Conservation (phyloP, 1,140 invertebrate genomes). For the Harlomillsia oculata region DNA sequence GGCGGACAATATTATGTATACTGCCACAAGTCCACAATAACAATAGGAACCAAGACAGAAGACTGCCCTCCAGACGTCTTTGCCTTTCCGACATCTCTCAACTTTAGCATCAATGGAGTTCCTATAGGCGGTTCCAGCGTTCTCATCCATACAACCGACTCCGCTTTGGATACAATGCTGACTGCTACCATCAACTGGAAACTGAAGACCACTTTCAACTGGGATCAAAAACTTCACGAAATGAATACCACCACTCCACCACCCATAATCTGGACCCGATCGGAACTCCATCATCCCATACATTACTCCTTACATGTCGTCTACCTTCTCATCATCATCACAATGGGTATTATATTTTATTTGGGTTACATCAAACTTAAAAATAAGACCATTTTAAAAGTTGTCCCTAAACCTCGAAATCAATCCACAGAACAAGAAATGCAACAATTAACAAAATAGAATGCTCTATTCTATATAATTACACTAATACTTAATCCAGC, state of each 20-base stretch:
- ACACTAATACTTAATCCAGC: too few relatives aligned
- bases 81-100: background rate
- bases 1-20: constrained; percentile 4
- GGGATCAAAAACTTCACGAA: background rate
- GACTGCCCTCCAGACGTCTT: background rate
- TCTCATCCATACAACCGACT: background rate
- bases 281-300: too few relatives aligned
- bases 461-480: too few relatives aligned
- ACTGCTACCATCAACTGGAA: background rate
- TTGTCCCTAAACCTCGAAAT: too few relatives aligned
- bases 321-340: too few relatives aligned
- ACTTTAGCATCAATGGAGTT: constrained; percentile 13
- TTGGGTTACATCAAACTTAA: background rate
- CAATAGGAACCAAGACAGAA: background rate
- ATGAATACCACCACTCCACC: background rate
- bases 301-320: too few relatives aligned
- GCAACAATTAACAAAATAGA: too few relatives aligned
- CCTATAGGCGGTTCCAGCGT: too few relatives aligned
- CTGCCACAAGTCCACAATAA: background rate
- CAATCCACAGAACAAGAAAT: too few relatives aligned
- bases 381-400: too few relatives aligned
- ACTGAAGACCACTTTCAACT: background rate
- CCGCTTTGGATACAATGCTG: background rate
- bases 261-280: too few relatives aligned
- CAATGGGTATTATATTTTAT: too few relatives aligned